These are phyloP conservation scores for Choreutis nemorana DNA, from an alignment of 2,888 invertebrate genomes.

Conservation along the genomic window DNA sequence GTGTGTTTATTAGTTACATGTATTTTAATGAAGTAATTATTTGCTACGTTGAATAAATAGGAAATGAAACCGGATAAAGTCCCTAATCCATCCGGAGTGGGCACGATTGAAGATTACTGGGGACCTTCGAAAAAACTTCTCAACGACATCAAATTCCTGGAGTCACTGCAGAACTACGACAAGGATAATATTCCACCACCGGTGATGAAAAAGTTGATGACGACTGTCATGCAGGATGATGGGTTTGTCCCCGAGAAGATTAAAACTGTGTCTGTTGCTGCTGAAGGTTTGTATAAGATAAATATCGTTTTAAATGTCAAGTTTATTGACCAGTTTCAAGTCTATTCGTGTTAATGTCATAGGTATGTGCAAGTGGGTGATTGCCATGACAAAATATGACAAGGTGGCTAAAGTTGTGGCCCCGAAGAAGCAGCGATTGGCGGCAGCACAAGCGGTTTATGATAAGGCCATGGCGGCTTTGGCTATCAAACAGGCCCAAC, in stretches of 20 bases:
- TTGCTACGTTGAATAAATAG: slow-evolving; percentile 25
- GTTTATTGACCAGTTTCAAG: slow-evolving; percentile 1
- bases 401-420: slow-evolving; percentile 91
- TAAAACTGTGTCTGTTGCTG: slow-evolving; percentile 85
- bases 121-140: slow-evolving; percentile 87
- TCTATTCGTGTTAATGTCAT: slow-evolving; percentile 4
- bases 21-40: slow-evolving; percentile 1
- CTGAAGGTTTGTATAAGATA: slow-evolving; percentile 70
- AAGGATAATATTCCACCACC: slow-evolving; percentile 90
- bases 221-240: slow-evolving; percentile 82
- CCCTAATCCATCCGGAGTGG: slow-evolving; percentile 83
- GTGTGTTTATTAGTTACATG: no score
- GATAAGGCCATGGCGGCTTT: slow-evolving; percentile 77
- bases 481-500: slow-evolving; percentile 78
- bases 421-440: slow-evolving; percentile 91
- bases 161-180: slow-evolving; percentile 85
- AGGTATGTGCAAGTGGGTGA: slow-evolving; percentile 92
- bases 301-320: neutral
- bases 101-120: slow-evolving; percentile 93
- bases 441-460: slow-evolving; percentile 84
- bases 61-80: slow-evolving; percentile 89
- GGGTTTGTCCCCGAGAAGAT: slow-evolving; percentile 94
- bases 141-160: slow-evolving; percentile 92
- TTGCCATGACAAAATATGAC: slow-evolving; percentile 95
- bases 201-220: slow-evolving; percentile 84